phyloP scores from a whole-genome alignment of 2,888 invertebrate species.

The Agapetus fuscipes region DNA sequence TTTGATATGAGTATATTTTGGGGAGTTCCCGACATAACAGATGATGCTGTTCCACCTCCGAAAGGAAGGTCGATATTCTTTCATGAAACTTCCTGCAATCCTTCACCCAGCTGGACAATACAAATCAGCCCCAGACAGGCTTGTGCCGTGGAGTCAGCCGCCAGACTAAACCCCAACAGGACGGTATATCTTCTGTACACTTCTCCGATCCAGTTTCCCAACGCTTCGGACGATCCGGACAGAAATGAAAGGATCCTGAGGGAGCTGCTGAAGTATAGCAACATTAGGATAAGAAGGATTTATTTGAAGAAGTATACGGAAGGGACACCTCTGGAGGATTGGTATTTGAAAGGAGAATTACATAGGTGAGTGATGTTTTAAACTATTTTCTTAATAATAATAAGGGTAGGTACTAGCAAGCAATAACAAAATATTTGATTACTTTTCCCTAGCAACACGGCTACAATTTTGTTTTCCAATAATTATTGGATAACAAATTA shows the following conservation, averaged over 20 bases:
- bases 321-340: conserved; percentile 47
- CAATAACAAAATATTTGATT: no score
- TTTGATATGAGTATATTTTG: conserved; percentile 10
- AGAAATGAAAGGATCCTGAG: conserved; percentile 12
- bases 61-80: conserved; percentile 48
- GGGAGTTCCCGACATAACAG: conserved; percentile 14
- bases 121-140: conserved; percentile 48
- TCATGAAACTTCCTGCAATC: conserved; percentile 54
- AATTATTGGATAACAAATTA: no score
- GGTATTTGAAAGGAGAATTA: conserved; percentile 40
- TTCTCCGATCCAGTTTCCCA: conserved; percentile 32
- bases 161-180: conserved; percentile 47
- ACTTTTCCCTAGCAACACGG: no score
- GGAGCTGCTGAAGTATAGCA: conserved; percentile 35
- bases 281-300: conserved; percentile 42
- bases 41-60: conserved; percentile 12
- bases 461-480: no score
- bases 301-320: conserved; percentile 41
- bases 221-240: conserved; percentile 22
- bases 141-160: conserved; percentile 61
- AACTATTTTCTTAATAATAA: no score
- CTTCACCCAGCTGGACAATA: conserved; percentile 30
- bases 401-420: no score
- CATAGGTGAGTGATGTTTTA: no score
- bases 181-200: conserved; percentile 47